phyloP scores from a whole-genome alignment of 1,140 invertebrate species.

The Coboldia fuscipes region DNA sequence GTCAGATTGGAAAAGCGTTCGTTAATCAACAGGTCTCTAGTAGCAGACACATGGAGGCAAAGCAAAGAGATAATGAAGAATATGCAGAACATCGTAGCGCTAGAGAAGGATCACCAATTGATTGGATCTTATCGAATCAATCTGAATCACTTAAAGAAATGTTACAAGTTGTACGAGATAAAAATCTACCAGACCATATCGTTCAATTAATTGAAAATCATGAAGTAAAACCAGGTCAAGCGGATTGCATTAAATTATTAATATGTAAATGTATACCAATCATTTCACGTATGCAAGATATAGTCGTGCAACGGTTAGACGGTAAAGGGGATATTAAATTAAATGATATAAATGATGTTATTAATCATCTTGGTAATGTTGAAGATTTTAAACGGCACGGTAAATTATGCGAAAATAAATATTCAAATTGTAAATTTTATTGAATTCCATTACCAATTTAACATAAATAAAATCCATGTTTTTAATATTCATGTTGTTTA shows the following conservation, averaged over 20 bases:
- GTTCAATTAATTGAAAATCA: constrained; percentile 32
- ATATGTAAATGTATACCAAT: constrained; percentile 57
- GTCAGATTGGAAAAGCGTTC: background rate
- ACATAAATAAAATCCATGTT: too few species aligned
- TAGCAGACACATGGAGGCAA: background rate
- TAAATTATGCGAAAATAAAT: too few species aligned
- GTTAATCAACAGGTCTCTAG: background rate
- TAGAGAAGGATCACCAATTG: constrained; percentile 20
- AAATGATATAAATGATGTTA: too few species aligned
- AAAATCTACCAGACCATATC: constrained; percentile 30
- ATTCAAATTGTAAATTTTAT: too few species aligned
- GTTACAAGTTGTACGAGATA: constrained; percentile 30
- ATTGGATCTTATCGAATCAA: constrained; percentile 25
- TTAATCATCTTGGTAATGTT: too few species aligned
- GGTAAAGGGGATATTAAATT: too few species aligned
- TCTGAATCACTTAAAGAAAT: constrained; percentile 28
- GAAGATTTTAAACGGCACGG: too few species aligned
- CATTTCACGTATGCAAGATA: constrained; percentile 53
- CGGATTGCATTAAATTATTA: constrained; percentile 44
- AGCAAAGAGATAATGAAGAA: background rate
- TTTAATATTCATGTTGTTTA: too few species aligned
- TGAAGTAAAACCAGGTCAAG: constrained; percentile 23
- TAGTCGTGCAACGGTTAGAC: too few species aligned
- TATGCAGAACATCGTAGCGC: background rate
- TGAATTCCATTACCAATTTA: too few species aligned